Evolutionary conservation across 2,888 invertebrate species (phyloP).

Genomic region (Orchesella flavescens): DNA sequence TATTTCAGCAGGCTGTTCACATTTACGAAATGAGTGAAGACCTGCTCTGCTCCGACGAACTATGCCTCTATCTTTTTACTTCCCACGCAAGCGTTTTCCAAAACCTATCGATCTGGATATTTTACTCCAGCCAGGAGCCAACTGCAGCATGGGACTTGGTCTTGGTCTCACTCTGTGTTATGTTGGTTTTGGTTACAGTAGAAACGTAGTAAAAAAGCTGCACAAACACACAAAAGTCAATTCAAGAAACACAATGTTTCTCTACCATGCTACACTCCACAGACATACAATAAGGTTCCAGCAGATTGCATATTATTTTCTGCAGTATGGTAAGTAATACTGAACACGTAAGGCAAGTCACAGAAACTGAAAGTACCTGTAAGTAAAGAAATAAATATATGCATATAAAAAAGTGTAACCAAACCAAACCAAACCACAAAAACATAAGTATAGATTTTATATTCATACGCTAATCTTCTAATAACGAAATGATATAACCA

Average conservation of each 20-base stretch:
- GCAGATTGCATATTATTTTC: neutral
- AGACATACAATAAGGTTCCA: neutral
- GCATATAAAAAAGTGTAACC: slow-evolving; percentile 7
- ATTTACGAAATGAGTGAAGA: too few species aligned
- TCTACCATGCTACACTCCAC: neutral
- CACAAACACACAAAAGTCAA: too few species aligned
- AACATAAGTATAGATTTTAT: neutral
- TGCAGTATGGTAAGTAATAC: neutral
- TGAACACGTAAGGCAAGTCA: too few species aligned
- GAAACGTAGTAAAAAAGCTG: too few species aligned
- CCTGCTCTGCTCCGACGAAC: too few species aligned
- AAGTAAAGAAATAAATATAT: neutral
- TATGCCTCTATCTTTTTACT: neutral
- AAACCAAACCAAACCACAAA: neutral
- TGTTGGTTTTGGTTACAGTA: too few species aligned
- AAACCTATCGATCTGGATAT: slow-evolving; percentile 44
- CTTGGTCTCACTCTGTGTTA: too few species aligned
- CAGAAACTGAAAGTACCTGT: slow-evolving; percentile 21
- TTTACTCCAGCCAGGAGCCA: too few species aligned
- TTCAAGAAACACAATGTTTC: neutral
- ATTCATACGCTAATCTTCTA: neutral
- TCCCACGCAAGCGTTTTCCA: slow-evolving; percentile 39
- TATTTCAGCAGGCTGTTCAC: too few species aligned
- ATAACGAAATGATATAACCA: neutral
- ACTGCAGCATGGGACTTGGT: too few species aligned